Percentiles rank a stretch among this genome's conserved stretches.
Evolutionary conservation across 1,140 invertebrate genomes (phyloP).

Genomic region (Drosophila oshimai): DNA sequence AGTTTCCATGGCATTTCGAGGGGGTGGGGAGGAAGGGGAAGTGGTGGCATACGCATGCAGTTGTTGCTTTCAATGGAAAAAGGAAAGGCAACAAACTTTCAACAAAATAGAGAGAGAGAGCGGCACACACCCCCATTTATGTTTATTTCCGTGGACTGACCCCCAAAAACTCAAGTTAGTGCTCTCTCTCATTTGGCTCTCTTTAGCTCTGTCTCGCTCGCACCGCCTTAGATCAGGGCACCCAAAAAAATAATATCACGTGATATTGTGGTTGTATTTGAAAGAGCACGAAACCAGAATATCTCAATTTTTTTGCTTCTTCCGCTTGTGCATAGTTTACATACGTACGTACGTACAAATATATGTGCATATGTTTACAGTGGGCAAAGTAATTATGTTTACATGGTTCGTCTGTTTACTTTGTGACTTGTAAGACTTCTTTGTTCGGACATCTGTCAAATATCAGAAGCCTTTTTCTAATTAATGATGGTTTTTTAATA

Average conservation of each 20-base stretch:
- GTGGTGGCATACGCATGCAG: background rate
- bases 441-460: conserved; percentile 3
- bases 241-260: conserved; percentile 23
- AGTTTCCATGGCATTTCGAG: conserved; percentile 2
- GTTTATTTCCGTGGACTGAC: conserved; percentile 24
- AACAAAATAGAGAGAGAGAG: background rate
- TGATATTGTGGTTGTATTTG: conserved; percentile 46
- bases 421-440: conserved; percentile 26
- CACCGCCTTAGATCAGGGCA: background rate
- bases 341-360: background rate
- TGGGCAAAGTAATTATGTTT: conserved; percentile 15
- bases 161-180: conserved; percentile 19
- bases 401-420: conserved; percentile 2
- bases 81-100: conserved; percentile 39
- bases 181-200: background rate
- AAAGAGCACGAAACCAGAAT: conserved; percentile 16
- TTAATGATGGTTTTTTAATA: background rate
- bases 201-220: background rate
- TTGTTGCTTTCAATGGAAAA: conserved; percentile 18
- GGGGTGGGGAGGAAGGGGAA: background rate
- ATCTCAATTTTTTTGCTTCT: conserved; percentile 17
- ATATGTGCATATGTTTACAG: conserved; percentile 10
- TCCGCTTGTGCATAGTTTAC: conserved; percentile 33
- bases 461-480: background rate
- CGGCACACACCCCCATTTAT: conserved; percentile 35